These are phyloP conservation scores for Mastomys natalensis DNA, from an alignment of 2,113 vertebrate genomes.

Conservation along the genomic window DNA sequence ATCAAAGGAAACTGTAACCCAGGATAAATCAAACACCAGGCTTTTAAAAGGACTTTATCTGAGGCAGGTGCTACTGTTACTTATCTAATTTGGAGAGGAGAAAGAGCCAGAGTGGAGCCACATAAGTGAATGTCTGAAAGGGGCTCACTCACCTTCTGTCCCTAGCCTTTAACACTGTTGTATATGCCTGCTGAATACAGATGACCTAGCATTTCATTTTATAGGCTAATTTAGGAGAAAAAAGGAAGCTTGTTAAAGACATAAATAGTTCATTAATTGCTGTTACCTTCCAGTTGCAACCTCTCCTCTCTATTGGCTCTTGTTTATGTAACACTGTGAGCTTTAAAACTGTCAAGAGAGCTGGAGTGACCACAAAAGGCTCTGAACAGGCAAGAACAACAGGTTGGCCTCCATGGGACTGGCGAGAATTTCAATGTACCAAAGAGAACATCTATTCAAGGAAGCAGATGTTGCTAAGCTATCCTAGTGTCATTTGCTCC, in stretches of 20 bases:
- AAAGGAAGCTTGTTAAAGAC: slow-evolving; percentile 47
- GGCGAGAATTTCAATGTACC: too few relatives aligned
- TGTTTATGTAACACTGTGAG: not conserved
- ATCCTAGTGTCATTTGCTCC: not conserved
- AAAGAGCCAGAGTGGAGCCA: not conserved
- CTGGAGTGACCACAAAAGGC: not conserved
- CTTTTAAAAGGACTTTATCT: not conserved
- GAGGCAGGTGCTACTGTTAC: not conserved
- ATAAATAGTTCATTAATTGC: slow-evolving; percentile 31
- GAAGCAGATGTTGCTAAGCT: not conserved
- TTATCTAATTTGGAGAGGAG: slow-evolving; percentile 25
- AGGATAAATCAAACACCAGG: not conserved
- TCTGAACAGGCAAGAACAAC: not conserved
- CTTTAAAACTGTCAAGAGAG: not conserved
- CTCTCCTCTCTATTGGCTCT: not conserved
- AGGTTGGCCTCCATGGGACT: not conserved
- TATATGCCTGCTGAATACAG: slow-evolving; percentile 43
- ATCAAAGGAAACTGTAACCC: not conserved
- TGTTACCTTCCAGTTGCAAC: not conserved
- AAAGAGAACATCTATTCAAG: not conserved
- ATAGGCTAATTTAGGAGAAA: slow-evolving; percentile 24
- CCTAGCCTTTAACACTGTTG: not conserved
- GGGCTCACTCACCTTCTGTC: not conserved
- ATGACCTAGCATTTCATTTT: slow-evolving; percentile 27
- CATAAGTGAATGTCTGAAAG: not conserved